Conservation (phyloP, 2,113 vertebrate species). For the Pseudopodoces humilis region DNA sequence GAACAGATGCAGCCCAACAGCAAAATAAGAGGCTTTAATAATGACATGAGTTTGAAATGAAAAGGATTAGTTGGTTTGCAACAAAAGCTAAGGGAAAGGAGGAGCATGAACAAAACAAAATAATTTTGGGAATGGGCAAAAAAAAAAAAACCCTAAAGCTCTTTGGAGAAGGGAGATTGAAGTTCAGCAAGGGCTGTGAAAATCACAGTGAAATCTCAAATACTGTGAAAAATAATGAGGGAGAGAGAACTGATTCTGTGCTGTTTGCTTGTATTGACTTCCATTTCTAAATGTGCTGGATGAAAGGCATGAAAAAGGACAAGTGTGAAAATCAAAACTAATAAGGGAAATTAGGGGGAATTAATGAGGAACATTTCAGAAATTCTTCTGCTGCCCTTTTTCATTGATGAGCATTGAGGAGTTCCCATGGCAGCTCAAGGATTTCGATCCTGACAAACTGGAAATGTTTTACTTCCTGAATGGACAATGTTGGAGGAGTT, state of each 20-base stretch:
- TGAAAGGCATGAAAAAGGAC: neutral
- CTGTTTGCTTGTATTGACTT: neutral
- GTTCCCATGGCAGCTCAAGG: neutral
- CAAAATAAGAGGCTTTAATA: constrained; percentile 21
- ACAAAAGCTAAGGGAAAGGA: neutral
- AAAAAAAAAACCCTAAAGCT: neutral
- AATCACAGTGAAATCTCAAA: neutral
- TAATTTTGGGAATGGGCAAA: neutral
- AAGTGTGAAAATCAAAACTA: neutral
- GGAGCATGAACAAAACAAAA: neutral
- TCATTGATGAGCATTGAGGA: neutral
- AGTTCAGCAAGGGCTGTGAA: neutral
- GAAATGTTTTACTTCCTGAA: neutral
- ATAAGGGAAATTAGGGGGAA: neutral
- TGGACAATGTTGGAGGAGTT: neutral
- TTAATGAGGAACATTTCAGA: neutral
- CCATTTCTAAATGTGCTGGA: neutral
- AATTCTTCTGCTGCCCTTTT: neutral
- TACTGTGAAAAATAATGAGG: neutral
- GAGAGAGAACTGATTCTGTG: neutral
- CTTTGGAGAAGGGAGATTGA: neutral
- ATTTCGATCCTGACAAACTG: neutral
- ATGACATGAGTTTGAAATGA: constrained; percentile 20
- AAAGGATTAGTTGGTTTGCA: constrained; percentile 16
- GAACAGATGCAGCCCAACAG: neutral